Base-by-base conservation (phyloP, 2,113 vertebrate species). In the Entomyzon cyanotis region DNA sequence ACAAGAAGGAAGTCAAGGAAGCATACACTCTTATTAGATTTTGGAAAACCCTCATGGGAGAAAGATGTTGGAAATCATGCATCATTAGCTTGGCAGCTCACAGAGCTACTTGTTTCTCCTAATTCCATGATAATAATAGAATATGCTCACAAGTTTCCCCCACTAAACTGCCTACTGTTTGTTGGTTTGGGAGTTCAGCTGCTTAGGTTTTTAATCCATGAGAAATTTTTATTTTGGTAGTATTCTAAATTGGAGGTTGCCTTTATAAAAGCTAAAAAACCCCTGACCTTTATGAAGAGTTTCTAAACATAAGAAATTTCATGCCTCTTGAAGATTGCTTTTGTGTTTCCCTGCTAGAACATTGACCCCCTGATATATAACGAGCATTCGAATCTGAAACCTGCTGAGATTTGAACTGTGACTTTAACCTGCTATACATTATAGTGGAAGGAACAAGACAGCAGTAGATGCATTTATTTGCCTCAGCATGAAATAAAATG, bases 371-470 rank as follows among this genome's bases (percentile, higher is more conserved):
- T 91, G 93, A 96, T 97, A 93, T 52, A 88, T 95, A 97, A 97
- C 47, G 68, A 95, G 84, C 71, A 78, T 89, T 95, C 47, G 59
- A 93, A 97, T 96, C 89, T 95, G 94, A 95, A 96, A 94, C 94
- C 93, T 89, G 90, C 95, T 87, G 92, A 95, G 95, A 95, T 93
- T 81, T 96, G 95, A 96, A 97, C 96, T 93, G 93, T 96, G 94
- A 86, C 79, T 94, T 90, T 88, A 94, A 87, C 90, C 86, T 92
- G 37, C 78, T 92, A 55, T 79, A 92, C 69, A 41, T 93, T 93
- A 65, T 64, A 63, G 47, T 76, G 44, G 80, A 93, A 94, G 73
- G 60, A 84, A 44, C 68, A 89, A 89, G 87, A 69, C 62, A 79
- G 88, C 49, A 68, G 52, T 60, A 90, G 86, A 92, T 87, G 69